These are phyloP conservation scores for Apostichopus japonicus DNA, from an alignment of 35 echinoderm and acorn worm genomes.

Conservation along the genomic window DNA sequence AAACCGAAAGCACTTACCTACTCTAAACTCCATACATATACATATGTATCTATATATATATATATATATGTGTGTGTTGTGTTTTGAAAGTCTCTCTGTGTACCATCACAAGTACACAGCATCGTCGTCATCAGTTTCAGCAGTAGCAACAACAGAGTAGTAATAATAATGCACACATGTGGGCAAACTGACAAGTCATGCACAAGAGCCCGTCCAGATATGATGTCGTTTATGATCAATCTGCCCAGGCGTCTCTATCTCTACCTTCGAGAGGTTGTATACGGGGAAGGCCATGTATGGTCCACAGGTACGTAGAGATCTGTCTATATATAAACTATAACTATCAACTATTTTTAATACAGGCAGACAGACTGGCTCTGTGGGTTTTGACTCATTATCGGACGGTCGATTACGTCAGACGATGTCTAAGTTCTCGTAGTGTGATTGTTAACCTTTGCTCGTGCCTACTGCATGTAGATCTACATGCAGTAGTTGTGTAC, in stretches of 20 bases:
- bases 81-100: background rate
- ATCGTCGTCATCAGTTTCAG: background rate
- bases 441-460: background rate
- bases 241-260: slow-evolving; percentile 32
- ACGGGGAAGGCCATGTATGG: slow-evolving; percentile 51
- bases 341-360: slow-evolving; percentile 8
- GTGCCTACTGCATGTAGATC: background rate
- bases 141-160: background rate
- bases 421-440: background rate
- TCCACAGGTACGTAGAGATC: slow-evolving; percentile 22
- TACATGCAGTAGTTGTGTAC: too few relatives aligned
- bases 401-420: background rate
- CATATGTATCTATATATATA: background rate
- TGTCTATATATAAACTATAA: slow-evolving; percentile 16
- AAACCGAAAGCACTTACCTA: background rate
- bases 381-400: background rate
- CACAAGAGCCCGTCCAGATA: background rate
- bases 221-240: slow-evolving; percentile 46
- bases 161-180: too few relatives aligned
- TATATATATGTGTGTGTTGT: background rate
- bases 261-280: slow-evolving; percentile 46
- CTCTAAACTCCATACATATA: background rate
- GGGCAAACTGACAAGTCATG: background rate
- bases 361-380: background rate
- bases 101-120: background rate